phyloP scores from a whole-genome alignment of 2,797 vertebrate species.

The Coracias cyanogaster region DNA sequence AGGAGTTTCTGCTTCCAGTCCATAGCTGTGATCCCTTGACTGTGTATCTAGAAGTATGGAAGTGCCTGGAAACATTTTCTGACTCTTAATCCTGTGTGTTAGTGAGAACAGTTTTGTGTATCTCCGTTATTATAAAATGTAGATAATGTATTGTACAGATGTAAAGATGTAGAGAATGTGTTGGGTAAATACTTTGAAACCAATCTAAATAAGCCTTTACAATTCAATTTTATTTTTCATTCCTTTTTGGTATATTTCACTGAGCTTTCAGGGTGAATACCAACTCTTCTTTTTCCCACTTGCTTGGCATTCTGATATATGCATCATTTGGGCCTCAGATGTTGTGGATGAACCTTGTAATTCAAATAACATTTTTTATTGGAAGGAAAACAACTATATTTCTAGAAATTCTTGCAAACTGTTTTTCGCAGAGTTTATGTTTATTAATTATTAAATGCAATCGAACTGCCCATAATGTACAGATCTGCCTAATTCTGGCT shows the following conservation, averaged over 20 bases:
- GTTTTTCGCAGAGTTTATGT: neutral
- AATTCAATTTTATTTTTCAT: neutral
- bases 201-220: neutral
- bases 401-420: neutral
- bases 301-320: neutral
- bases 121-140: neutral
- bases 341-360: neutral
- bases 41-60: neutral
- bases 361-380: neutral
- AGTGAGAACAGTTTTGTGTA: neutral
- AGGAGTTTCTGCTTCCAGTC: neutral
- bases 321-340: neutral
- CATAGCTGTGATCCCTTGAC: neutral
- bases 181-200: neutral
- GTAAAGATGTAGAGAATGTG: neutral
- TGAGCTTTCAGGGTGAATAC: neutral
- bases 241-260: neutral
- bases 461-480: neutral
- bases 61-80: neutral
- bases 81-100: neutral
- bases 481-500: neutral
- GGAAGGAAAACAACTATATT: neutral
- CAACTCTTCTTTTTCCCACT: neutral
- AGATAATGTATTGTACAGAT: neutral
- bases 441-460: neutral